Evolutionary conservation across 2,888 invertebrate species (phyloP).

Genomic region (Ctena decussata): DNA sequence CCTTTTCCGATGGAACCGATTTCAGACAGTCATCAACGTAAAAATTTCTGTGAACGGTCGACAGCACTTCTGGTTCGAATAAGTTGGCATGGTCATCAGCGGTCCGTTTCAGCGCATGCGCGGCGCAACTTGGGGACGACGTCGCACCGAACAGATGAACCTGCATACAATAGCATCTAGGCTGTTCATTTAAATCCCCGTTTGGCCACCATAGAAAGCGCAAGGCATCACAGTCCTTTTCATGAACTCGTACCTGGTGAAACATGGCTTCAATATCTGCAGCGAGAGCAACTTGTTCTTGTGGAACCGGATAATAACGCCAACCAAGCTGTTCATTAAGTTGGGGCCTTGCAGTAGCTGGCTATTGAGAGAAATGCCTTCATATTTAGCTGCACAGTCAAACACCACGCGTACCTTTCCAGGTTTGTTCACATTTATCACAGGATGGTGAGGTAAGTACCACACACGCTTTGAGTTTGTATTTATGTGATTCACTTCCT

Average conservation of each 20-base stretch:
- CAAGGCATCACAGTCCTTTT: conserved; percentile 38
- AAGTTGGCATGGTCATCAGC: conserved; percentile 28
- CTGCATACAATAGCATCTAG: too few relatives aligned
- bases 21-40: conserved; percentile 41
- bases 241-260: conserved; percentile 52
- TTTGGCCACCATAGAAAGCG: conserved; percentile 60
- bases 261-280: conserved; percentile 66
- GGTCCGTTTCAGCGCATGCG: conserved; percentile 46
- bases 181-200: conserved; percentile 31
- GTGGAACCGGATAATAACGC: conserved; percentile 51
- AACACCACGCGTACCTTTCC: conserved; percentile 54
- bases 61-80: conserved; percentile 30
- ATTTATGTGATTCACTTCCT: conserved; percentile 10
- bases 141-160: conserved; percentile 59
- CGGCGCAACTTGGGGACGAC: conserved; percentile 56
- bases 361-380: conserved; percentile 58
- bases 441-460: conserved; percentile 63
- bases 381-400: conserved; percentile 64
- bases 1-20: conserved; percentile 31
- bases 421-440: conserved; percentile 51
- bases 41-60: conserved; percentile 34
- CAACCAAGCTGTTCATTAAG: conserved; percentile 53
- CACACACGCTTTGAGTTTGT: conserved; percentile 16
- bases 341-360: conserved; percentile 60
- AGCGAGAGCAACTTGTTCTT: conserved; percentile 36